These are phyloP conservation scores for Elephantulus edwardii DNA, from an alignment of 2,113 vertebrate genomes.

Conservation along the genomic window DNA sequence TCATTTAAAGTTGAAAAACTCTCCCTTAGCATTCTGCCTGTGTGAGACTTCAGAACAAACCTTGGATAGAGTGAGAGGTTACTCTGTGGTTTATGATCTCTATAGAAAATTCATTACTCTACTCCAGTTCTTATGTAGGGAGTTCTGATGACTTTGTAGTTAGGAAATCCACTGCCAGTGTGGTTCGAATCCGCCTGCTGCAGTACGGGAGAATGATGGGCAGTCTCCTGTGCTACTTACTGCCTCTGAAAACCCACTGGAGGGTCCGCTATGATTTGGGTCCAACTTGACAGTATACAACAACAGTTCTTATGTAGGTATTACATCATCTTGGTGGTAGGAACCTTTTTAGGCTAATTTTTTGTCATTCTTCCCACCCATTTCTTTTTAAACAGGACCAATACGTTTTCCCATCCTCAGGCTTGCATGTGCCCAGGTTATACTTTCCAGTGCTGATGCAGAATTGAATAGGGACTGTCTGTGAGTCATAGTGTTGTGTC, in stretches of 20 bases:
- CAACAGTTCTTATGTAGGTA: neutral
- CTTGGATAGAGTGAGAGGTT: slow-evolving; percentile 6
- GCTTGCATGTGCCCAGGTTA: neutral
- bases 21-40: neutral
- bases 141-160: too few relatives aligned
- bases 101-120: neutral
- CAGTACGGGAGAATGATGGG: too few relatives aligned
- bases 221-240: too few relatives aligned
- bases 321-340: neutral
- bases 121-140: neutral
- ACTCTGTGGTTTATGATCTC: slow-evolving; percentile 36
- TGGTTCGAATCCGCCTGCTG: too few relatives aligned
- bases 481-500: neutral
- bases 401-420: neutral
- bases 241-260: too few relatives aligned
- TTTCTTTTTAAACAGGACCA: neutral
- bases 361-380: neutral
- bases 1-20: neutral
- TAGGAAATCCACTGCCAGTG: too few relatives aligned
- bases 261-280: too few relatives aligned
- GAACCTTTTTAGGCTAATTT: neutral
- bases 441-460: neutral
- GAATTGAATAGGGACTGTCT: neutral
- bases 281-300: too few relatives aligned
- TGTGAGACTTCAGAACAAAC: slow-evolving; percentile 40